Base-by-base conservation (phyloP, 92 coral and sea anemone genomes). In the Epizoanthus illoricatus region DNA sequence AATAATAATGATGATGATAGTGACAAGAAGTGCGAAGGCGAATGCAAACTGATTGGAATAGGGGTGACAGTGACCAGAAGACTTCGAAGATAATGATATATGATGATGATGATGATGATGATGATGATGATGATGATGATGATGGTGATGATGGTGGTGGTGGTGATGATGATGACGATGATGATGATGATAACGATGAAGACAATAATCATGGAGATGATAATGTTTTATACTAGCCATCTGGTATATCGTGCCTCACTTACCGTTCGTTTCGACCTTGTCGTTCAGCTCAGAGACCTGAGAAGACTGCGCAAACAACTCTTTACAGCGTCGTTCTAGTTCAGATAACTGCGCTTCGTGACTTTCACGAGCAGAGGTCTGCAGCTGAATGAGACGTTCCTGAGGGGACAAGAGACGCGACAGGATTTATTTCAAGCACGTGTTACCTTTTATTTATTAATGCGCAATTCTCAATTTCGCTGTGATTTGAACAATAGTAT, bases 331-430 rank as follows among this genome's bases (percentile, higher is more conserved):
- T 81, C 90, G 85, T 75, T 95, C 98, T 45, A 95, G 79, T 66
- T 87, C 89, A 67, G 92, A 59, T 71, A 95, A 64, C 90, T 95
- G 98, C 36, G 89, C 84, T 36, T 91, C 93, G 68, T 91, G 84
- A 73, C 92, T 91, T 63, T 92, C 90, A 43, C 92, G 87, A 3
- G 94, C 89, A 17, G 92, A 85, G 33, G 83, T 90, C 79, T 93
- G 95, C n/a, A 90, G 81, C 41, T 95, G 98, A 59, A 91, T 83
- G 56, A 88, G 89, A 52, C 98, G 89, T 19, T 95, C 97, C 98
- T 95, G 60, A 7, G 17, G 6, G 18, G 1, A 57, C 52, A 61
- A 8, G 9, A 61, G 9, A 61, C 65, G 20, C 6, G 18, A 3
- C 12, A 66, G 33, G 33, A 59, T 4, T 59, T 16, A 59, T 16